These are phyloP conservation scores for Drosophila anomelani DNA, from an alignment of 2,888 invertebrate species.

Conservation along the genomic window DNA sequence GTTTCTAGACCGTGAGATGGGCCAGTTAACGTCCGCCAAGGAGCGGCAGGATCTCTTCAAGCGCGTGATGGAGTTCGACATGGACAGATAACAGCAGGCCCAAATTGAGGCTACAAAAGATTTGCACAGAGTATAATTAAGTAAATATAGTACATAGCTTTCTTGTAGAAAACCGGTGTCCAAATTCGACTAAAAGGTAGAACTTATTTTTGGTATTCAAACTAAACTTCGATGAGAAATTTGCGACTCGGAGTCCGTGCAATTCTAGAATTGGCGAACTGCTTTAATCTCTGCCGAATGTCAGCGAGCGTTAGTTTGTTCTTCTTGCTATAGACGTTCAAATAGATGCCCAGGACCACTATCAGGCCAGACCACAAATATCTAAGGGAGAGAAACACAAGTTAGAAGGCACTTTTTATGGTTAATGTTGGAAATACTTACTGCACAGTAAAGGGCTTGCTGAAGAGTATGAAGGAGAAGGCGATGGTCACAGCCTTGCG, in stretches of 20 bases:
- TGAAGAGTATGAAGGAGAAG: constrained; percentile 96
- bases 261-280: constrained; percentile 44
- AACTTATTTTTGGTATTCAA: constrained; percentile 53
- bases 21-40: constrained; percentile 87
- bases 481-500: constrained; percentile 96
- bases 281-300: constrained; percentile 65
- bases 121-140: constrained; percentile 42
- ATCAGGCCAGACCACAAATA: constrained; percentile 96
- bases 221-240: constrained; percentile 81
- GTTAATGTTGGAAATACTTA: constrained; percentile 86
- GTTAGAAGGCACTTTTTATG: fast-evolving
- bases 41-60: constrained; percentile 87
- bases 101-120: constrained; percentile 1
- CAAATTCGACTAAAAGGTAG: constrained; percentile 54
- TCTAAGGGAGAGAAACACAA: constrained; percentile 85
- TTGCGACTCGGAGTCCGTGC: constrained; percentile 72
- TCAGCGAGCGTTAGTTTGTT: constrained; percentile 84
- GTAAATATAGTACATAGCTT: constrained; percentile 49
- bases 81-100: constrained; percentile 65
- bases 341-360: constrained; percentile 95
- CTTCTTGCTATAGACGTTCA: constrained; percentile 95
- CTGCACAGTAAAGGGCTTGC: constrained; percentile 97
- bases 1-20: constrained; percentile 88
- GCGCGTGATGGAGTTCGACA: constrained; percentile 81
- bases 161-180: constrained; percentile 44